Evolutionary conservation across 2,888 invertebrate genomes (phyloP).

Genomic region (Xanthia icteritia): DNA sequence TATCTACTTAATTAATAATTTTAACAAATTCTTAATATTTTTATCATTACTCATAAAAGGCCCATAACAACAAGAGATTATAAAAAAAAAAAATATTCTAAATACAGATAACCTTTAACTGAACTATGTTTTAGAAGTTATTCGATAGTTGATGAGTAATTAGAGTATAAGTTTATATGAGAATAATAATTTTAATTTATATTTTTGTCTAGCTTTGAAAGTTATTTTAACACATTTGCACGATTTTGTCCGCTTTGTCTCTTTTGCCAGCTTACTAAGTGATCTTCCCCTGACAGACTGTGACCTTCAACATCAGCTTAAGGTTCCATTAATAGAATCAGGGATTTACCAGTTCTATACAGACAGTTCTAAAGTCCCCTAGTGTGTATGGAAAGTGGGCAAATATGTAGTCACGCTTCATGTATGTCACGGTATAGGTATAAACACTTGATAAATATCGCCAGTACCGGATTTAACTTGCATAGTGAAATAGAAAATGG

Average conservation of each 20-base stretch:
- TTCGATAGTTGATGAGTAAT: constrained; percentile 3
- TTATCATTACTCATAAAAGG: not conserved
- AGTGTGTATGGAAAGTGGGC: constrained; percentile 33
- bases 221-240: not conserved
- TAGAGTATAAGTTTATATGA: not conserved
- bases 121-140: constrained; percentile 25
- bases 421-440: constrained; percentile 38
- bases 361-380: constrained; percentile 53
- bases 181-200: not conserved
- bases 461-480: constrained; percentile 39
- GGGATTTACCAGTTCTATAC: constrained; percentile 14
- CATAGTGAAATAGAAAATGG: not conserved
- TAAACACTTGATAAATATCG: constrained; percentile 37
- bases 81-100: constrained; percentile 16
- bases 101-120: constrained; percentile 33
- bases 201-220: not conserved
- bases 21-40: not conserved
- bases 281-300: not conserved
- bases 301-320: not conserved
- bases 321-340: constrained; percentile 5
- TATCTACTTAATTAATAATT: not conserved
- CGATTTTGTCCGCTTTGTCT: not conserved
- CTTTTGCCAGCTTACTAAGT: not conserved
- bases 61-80: not conserved
- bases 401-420: constrained; percentile 27